Base-by-base conservation (phyloP, 2,113 vertebrate genomes). In the Chlamydotis undulata region DNA sequence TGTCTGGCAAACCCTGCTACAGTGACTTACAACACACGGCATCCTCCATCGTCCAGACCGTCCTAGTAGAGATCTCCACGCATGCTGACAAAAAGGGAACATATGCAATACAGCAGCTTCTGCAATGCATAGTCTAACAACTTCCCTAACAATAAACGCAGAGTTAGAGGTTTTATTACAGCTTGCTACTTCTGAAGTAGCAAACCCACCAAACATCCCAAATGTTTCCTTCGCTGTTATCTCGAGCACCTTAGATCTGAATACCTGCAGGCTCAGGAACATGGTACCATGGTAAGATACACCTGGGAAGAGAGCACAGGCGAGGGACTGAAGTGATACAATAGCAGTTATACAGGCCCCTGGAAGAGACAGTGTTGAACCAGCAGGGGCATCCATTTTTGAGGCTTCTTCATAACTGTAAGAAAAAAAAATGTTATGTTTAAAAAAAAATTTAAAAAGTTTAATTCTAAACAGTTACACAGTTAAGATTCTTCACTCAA, bases 261-360 rank as follows among this genome's bases (percentile, higher is more conserved):
- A 67, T 86, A 37, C 19, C 79, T 33, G 67, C 83, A 88, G 63
- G 61, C 49, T 90, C 75, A 55, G 75, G 45, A 87, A 53, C 64
- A 18, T 0, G 10, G 12, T 7, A 41, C 10, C 8, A 17, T 4
- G 8, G 10, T 31, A 56, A 47, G 3, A 71, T 41, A 82, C 22
- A 41, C 21, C 56, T 49, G 22, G 8, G 33, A 89, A 50, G 33
- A 45, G 10, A 57, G 43, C 15, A 43, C 17, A 39, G 9, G 13
- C 10, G 17, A 53, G 7, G 45, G 26, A 70, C 22, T n/a, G 45
- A 57, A 74, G 71, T 3, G 29, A 64, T 23, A 35, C 5, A 61
- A 55, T 1, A 67, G 26, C 41, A 85, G 47, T 25, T 22, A 63
- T 6, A 49, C 19, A 37, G 63, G 9, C 37, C 12, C 3, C 0